Percentiles rank a stretch among this genome's conserved stretches.
Evolutionary conservation across 2,888 invertebrate genomes (phyloP).

Genomic region (Dimorphilus gyrociliatus): DNA sequence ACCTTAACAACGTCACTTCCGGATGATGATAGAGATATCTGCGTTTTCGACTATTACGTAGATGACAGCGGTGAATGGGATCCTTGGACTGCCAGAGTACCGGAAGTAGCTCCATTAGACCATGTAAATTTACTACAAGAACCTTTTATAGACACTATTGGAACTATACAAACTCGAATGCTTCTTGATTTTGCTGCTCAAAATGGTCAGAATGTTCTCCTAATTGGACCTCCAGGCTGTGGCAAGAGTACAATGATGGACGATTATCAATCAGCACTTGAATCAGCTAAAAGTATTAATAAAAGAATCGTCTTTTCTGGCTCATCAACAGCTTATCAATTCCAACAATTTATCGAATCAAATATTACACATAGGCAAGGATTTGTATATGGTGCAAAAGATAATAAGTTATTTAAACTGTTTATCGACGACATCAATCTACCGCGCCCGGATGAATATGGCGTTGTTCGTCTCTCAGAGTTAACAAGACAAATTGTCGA

Average conservation of each 20-base stretch:
- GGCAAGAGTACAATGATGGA: conserved; percentile 36
- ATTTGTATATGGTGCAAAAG: conserved; percentile 37
- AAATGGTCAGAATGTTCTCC: conserved; percentile 31
- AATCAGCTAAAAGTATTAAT: too few species aligned
- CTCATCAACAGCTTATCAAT: conserved; percentile 28
- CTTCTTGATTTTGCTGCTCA: conserved; percentile 34
- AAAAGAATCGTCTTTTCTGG: conserved; percentile 33
- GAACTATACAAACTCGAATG: conserved; percentile 31
- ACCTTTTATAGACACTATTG: conserved; percentile 33
- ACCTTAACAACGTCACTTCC: conserved; percentile 33
- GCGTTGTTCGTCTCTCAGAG: conserved; percentile 32
- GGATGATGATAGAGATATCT: conserved; percentile 37
- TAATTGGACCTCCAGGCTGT: conserved; percentile 34
- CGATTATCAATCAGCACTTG: too few species aligned
- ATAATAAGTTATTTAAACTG: conserved; percentile 32
- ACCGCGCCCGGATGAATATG: conserved; percentile 24
- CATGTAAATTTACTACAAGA: conserved; percentile 32
- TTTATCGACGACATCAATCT: conserved; percentile 37
- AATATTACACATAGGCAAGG: conserved; percentile 37
- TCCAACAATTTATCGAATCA: conserved; percentile 34
- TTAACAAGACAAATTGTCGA: conserved; percentile 15
- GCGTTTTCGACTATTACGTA: conserved; percentile 38
- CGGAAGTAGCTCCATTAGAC: conserved; percentile 28
- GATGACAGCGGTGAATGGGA: conserved; percentile 39
- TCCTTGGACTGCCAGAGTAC: conserved; percentile 31